Evolutionary conservation across 2,888 invertebrate species (phyloP).

Genomic region (Microctonus brassicae): DNA sequence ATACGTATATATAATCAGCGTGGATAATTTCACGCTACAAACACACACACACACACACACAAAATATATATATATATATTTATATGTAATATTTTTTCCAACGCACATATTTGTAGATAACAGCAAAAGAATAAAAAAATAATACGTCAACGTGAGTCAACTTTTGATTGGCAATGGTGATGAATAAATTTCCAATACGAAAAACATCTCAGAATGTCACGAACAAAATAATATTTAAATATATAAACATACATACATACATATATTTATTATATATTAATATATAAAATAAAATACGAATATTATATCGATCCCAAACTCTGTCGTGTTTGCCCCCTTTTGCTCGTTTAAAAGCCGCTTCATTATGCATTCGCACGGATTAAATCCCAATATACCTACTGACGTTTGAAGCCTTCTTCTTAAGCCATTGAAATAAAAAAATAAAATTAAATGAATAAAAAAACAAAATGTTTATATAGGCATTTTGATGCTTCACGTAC

Average conservation of each 20-base stretch:
- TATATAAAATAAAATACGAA: neutral
- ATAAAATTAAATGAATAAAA: neutral
- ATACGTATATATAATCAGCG: neutral
- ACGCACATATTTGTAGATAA: neutral
- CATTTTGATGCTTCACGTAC: conserved; percentile 17
- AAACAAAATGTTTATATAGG: neutral
- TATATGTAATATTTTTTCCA: too few species aligned
- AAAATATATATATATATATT: neutral
- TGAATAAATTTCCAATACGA: neutral
- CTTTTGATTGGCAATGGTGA: neutral
- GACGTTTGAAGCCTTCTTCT: conserved; percentile 16
- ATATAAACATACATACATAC: neutral
- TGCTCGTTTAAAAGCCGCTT: conserved; percentile 19
- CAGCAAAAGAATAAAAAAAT: neutral
- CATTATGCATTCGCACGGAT: conserved; percentile 31
- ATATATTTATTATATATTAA: too few species aligned
- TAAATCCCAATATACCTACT: conserved; percentile 26
- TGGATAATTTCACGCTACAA: neutral
- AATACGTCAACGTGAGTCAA: neutral
- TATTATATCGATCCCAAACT: conserved; percentile 16
- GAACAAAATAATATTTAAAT: neutral
- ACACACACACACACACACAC: neutral
- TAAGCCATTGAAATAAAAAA: conserved; percentile 2
- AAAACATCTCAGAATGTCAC: conserved; percentile 11
- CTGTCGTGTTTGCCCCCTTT: conserved; percentile 8